Percentiles rank a stretch among this genome's conserved stretches.
Conservation (phyloP, 2,888 invertebrate species). For the Notocelia uddmanniana region DNA sequence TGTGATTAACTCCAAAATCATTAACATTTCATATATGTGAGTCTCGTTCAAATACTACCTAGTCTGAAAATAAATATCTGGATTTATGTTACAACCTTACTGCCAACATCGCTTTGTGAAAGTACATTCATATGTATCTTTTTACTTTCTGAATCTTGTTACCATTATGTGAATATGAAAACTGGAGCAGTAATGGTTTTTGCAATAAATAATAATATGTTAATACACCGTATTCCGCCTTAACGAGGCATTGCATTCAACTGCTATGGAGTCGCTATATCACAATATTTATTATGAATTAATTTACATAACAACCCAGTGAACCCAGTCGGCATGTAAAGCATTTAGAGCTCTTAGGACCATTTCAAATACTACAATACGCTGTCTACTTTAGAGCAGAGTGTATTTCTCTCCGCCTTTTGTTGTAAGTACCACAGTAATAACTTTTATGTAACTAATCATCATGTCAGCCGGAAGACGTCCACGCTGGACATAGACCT, state of each 20-base stretch:
- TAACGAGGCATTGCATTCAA: slow-evolving; percentile 74
- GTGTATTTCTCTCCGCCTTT: not conserved
- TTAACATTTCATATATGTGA: too few species aligned
- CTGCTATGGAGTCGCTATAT: slow-evolving; percentile 79
- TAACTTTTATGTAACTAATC: not conserved
- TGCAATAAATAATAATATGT: slow-evolving; percentile 77
- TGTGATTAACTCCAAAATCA: too few species aligned
- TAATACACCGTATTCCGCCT: slow-evolving; percentile 72
- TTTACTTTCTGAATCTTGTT: slow-evolving; percentile 4
- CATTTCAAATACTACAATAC: not conserved
- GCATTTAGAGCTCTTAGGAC: not conserved
- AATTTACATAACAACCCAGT: slow-evolving; percentile 77
- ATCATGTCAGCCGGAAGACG: not conserved
- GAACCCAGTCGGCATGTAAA: slow-evolving; percentile 54
- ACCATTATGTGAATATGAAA: slow-evolving; percentile 33
- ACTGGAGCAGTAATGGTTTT: slow-evolving; percentile 62
- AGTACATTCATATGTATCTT: not conserved
- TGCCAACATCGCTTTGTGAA: not conserved
- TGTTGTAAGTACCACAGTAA: not conserved
- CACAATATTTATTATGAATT: slow-evolving; percentile 83
- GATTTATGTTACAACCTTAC: not conserved
- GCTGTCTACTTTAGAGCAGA: not conserved
- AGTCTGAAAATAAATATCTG: not conserved
- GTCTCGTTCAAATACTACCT: too few species aligned
- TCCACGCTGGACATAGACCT: too few species aligned